phyloP scores from a whole-genome alignment of 2,888 invertebrate species.

The Palloptera scutellata region DNA sequence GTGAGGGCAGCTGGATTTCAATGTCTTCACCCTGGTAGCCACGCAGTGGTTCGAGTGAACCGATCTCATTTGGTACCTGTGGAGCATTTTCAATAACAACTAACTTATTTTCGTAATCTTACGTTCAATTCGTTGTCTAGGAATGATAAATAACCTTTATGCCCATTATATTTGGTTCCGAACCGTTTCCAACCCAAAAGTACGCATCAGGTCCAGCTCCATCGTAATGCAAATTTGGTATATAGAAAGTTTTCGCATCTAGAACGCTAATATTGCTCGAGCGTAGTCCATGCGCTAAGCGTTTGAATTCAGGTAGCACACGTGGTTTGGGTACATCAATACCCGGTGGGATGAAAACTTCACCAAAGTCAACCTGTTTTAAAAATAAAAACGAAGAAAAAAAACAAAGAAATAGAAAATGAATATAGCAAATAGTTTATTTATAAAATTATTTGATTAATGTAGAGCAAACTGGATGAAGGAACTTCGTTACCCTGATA shows the following conservation, averaged over 20 bases:
- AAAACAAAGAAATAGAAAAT: not conserved
- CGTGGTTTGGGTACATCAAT: conserved; percentile 82
- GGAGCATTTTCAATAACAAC: not conserved
- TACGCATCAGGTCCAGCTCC: conserved; percentile 92
- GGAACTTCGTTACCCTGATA: too few relatives aligned
- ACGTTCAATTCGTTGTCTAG: not conserved
- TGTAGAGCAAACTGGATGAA: too few relatives aligned
- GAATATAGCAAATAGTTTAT: too few relatives aligned
- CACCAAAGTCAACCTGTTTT: conserved; percentile 85
- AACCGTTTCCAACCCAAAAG: conserved; percentile 93
- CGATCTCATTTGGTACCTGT: conserved; percentile 87
- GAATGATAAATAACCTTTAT: conserved; percentile 72
- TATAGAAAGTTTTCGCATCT: conserved; percentile 90
- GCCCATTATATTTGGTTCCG: conserved; percentile 81
- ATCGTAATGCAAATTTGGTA: conserved; percentile 91
- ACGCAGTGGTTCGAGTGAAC: conserved; percentile 79
- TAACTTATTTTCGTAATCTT: not conserved
- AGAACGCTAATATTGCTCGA: conserved; percentile 91
- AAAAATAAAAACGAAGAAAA: not conserved
- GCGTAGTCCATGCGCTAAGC: conserved; percentile 85
- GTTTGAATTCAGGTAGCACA: conserved; percentile 84
- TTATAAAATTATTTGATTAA: too few relatives aligned
- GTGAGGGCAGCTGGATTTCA: conserved; percentile 85
- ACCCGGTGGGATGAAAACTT: conserved; percentile 78
- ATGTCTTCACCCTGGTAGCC: conserved; percentile 93